Percentiles rank a stretch among this genome's conserved stretches.
Evolutionary conservation across 2,797 vertebrate species (phyloP).

Genomic region (Neoniphon sammara): DNA sequence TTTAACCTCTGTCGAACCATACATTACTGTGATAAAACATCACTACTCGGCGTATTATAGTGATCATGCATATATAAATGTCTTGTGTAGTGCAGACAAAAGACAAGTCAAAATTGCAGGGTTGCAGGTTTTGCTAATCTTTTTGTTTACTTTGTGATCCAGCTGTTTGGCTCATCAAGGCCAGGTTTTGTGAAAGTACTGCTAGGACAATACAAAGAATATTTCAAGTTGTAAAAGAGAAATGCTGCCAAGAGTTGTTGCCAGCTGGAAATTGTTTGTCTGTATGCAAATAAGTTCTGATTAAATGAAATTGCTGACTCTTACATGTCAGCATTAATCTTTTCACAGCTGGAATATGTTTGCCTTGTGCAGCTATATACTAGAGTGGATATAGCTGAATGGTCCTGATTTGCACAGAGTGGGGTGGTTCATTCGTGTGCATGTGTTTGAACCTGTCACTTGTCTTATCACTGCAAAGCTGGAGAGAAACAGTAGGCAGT

Average conservation of each 20-base stretch:
- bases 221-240: not conserved
- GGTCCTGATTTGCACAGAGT: too few species aligned
- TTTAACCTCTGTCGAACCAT: too few species aligned
- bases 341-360: not conserved
- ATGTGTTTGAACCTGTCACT: not conserved
- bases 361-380: too few species aligned
- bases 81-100: not conserved
- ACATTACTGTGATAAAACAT: not conserved
- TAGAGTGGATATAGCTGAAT: too few species aligned
- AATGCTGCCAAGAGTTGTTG: not conserved
- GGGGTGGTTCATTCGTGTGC: too few species aligned
- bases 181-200: not conserved
- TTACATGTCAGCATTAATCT: not conserved
- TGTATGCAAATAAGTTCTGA: constrained; percentile 18
- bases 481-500: not conserved
- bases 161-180: constrained; percentile 9
- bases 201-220: not conserved
- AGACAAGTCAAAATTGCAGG: not conserved
- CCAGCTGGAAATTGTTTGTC: constrained; percentile 22
- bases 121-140: not conserved
- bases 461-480: not conserved
- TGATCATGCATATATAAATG: constrained; percentile 16
- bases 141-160: not conserved
- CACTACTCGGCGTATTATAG: not conserved
- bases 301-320: not conserved